phyloP scores from a whole-genome alignment of 2,113 vertebrate species.

The Leiothrix lutea region DNA sequence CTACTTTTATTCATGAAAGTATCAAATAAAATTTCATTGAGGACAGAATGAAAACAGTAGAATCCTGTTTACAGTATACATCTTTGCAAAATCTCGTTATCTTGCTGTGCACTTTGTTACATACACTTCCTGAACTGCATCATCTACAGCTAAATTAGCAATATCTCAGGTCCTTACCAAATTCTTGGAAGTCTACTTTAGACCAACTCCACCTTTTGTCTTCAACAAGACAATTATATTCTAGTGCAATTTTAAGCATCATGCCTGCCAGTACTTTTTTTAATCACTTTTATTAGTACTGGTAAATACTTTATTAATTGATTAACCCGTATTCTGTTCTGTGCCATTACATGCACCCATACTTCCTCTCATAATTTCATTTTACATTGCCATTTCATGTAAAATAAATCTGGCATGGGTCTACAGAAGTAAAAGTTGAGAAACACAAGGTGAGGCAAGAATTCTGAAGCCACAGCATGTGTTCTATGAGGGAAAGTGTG shows the following conservation, averaged over 20 bases:
- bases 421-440: neutral
- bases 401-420: constrained; percentile 29
- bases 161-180: neutral
- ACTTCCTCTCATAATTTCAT: neutral
- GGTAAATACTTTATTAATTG: neutral
- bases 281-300: neutral
- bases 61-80: neutral
- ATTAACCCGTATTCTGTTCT: neutral
- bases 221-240: neutral
- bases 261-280: neutral
- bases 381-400: neutral
- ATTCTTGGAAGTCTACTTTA: neutral
- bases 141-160: neutral
- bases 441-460: neutral
- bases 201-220: neutral
- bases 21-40: neutral
- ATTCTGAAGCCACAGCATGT: neutral
- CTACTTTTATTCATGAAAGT: neutral
- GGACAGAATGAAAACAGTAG: neutral
- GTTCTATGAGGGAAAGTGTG: neutral
- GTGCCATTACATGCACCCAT: neutral
- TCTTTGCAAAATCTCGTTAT: neutral
- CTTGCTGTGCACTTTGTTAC: neutral
- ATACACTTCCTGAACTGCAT: neutral
- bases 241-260: neutral